These are phyloP conservation scores for Dendrocincla tyrannina DNA, from an alignment of 2,797 vertebrate genomes.

Conservation along the genomic window DNA sequence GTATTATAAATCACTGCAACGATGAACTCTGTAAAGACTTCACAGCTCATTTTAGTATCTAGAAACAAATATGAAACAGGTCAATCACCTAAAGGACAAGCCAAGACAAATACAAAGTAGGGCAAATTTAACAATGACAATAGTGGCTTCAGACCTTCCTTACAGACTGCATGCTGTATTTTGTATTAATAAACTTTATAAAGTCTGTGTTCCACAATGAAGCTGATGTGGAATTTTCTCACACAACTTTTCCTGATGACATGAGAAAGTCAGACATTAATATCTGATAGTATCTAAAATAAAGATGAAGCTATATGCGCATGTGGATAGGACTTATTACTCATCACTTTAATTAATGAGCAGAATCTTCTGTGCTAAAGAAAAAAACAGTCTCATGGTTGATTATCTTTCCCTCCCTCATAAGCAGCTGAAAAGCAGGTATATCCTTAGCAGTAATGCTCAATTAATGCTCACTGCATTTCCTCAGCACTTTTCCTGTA, in stretches of 20 bases:
- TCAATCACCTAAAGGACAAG: background rate
- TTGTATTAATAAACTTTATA: background rate
- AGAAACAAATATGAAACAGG: background rate
- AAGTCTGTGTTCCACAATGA: background rate
- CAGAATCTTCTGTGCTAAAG: background rate
- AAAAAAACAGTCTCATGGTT: background rate
- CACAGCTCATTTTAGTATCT: background rate
- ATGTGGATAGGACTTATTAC: background rate
- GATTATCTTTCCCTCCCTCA: background rate
- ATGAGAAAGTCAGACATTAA: rapidly evolving
- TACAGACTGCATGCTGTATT: background rate
- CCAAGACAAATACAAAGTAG: background rate
- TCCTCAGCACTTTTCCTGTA: background rate
- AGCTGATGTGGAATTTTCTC: background rate
- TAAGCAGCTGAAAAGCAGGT: background rate
- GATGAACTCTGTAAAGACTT: background rate
- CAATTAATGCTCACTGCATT: background rate
- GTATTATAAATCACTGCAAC: background rate
- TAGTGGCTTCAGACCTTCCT: background rate
- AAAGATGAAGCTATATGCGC: background rate
- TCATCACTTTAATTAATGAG: background rate
- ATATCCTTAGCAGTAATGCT: background rate
- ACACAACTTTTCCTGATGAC: background rate
- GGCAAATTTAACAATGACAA: background rate
- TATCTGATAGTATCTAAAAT: background rate